Percentiles rank a stretch among this genome's conserved stretches.
phyloP scores from a whole-genome alignment of 2,888 invertebrate genomes.

The Harpalus rufipes region DNA sequence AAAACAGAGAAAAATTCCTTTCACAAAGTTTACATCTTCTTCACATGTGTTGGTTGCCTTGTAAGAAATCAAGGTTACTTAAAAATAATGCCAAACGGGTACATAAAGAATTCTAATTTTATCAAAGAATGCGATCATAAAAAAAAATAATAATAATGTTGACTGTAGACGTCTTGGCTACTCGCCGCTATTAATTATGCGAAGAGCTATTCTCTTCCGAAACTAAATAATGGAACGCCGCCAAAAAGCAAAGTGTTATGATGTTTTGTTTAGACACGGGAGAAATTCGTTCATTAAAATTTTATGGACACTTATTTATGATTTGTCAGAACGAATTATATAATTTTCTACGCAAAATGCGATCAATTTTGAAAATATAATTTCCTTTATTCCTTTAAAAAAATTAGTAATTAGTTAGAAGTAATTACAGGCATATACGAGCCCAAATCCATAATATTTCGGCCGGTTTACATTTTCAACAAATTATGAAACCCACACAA shows the following conservation, averaged over 20 bases:
- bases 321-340: not conserved
- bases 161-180: constrained; percentile 33
- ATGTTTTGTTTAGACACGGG: constrained; percentile 12
- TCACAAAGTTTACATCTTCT: not conserved
- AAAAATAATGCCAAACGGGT: constrained; percentile 35
- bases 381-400: too few relatives aligned
- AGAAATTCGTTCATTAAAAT: not conserved
- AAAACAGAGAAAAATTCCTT: too few relatives aligned
- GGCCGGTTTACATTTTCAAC: too few relatives aligned
- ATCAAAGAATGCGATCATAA: not conserved
- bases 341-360: not conserved
- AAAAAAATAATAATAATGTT: constrained; percentile 29
- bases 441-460: too few relatives aligned
- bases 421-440: too few relatives aligned
- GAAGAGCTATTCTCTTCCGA: not conserved
- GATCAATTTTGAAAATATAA: not conserved
- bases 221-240: constrained; percentile 24
- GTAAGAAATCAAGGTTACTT: constrained; percentile 22
- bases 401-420: too few relatives aligned
- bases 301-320: constrained; percentile 18
- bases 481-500: too few relatives aligned
- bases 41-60: constrained; percentile 4
- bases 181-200: not conserved
- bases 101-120: constrained; percentile 31
- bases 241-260: constrained; percentile 25